phyloP scores from a whole-genome alignment of 2,888 invertebrate species.

The Hesperia comma region DNA sequence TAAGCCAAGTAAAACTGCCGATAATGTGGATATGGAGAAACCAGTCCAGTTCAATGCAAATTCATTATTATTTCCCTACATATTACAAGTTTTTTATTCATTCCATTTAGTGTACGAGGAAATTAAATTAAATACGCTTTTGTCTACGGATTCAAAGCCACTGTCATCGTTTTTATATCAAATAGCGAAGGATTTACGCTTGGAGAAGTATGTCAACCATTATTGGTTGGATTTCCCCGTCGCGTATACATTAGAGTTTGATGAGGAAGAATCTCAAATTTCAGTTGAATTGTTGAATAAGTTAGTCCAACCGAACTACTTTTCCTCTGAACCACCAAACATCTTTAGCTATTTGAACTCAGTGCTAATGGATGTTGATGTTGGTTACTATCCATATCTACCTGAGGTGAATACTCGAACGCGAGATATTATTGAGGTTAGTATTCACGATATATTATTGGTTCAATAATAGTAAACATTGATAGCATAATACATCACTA shows the following conservation, averaged over 20 bases:
- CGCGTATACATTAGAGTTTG: constrained; percentile 74
- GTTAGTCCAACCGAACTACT: constrained; percentile 85
- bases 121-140: constrained; percentile 90
- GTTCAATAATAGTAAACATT: too few species aligned
- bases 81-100: constrained; percentile 89
- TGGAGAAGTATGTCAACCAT: constrained; percentile 88
- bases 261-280: constrained; percentile 78
- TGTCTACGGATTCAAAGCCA: constrained; percentile 86
- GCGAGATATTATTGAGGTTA: constrained; percentile 89
- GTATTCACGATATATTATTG: constrained; percentile 40
- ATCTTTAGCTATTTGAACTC: constrained; percentile 88
- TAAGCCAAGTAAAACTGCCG: constrained; percentile 36
- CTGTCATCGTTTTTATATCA: constrained; percentile 89
- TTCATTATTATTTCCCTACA: constrained; percentile 88
- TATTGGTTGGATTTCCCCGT: constrained; percentile 94
- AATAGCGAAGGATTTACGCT: constrained; percentile 89
- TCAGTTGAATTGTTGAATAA: constrained; percentile 82
- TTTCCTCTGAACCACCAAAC: constrained; percentile 86
- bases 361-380: constrained; percentile 82
- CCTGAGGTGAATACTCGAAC: constrained; percentile 89
- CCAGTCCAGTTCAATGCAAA: constrained; percentile 83
- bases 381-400: constrained; percentile 88
- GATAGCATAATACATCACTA: too few species aligned
- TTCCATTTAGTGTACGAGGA: constrained; percentile 97
- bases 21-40: constrained; percentile 55